Evolutionary conservation across 2,797 vertebrate genomes (phyloP).

Genomic region (Simalia tracyae): DNA sequence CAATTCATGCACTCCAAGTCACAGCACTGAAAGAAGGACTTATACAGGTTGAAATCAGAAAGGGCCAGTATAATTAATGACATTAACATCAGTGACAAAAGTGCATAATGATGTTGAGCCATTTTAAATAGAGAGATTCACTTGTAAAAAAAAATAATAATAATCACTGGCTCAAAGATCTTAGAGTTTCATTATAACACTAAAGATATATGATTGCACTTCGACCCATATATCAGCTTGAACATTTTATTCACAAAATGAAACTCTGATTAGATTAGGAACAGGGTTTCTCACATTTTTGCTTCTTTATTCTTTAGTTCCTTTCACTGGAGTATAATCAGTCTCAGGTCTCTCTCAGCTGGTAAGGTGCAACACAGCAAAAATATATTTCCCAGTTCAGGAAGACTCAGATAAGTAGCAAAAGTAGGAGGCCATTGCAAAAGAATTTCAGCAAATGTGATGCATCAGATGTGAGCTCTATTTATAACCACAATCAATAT

Average conservation of each 20-base stretch:
- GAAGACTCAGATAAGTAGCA: background rate
- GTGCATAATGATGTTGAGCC: background rate
- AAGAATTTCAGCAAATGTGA: background rate
- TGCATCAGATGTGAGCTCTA: background rate
- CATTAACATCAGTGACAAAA: background rate
- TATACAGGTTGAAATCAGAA: slow-evolving; percentile 15
- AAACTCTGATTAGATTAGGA: background rate
- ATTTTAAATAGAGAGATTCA: background rate
- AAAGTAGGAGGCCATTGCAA: background rate
- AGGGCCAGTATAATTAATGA: background rate
- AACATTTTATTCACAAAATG: slow-evolving; percentile 9
- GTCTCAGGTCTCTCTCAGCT: background rate
- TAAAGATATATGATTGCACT: background rate
- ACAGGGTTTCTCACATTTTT: background rate
- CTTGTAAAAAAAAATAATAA: slow-evolving; percentile 11
- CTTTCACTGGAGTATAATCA: background rate
- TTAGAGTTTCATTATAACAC: background rate
- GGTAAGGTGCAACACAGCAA: background rate
- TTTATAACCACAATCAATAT: background rate
- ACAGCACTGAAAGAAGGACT: slow-evolving; percentile 3
- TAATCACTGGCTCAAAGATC: slow-evolving; percentile 16
- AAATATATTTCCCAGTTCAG: background rate
- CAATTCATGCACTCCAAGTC: slow-evolving; percentile 8
- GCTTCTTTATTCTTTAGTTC: background rate
- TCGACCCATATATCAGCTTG: background rate